These are phyloP conservation scores for Lithophane semibrunnea DNA, from an alignment of 2,888 invertebrate genomes.

Conservation along the genomic window DNA sequence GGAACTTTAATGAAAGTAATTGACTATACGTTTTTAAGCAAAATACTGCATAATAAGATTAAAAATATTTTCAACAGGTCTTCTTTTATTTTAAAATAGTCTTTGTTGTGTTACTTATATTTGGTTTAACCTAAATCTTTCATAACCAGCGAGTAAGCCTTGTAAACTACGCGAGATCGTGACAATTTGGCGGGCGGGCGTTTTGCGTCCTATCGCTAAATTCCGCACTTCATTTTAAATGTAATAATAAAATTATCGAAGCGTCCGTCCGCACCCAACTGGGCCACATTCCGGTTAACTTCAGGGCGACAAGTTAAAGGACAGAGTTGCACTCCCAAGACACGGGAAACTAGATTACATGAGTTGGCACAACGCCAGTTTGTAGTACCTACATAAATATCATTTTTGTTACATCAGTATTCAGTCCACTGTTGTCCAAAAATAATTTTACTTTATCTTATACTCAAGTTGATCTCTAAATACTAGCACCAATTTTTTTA, in stretches of 20 bases:
- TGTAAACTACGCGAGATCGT: slow-evolving; percentile 3
- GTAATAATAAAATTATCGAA: slow-evolving; percentile 31
- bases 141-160: background rate
- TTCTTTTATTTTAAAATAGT: background rate
- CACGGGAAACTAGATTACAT: slow-evolving; percentile 39
- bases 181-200: background rate
- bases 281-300: slow-evolving; percentile 32
- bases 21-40: background rate
- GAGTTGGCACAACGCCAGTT: slow-evolving; percentile 53
- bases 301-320: slow-evolving; percentile 25
- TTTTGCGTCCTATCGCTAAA: slow-evolving; percentile 16
- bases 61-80: background rate
- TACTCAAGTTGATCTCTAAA: too few species aligned
- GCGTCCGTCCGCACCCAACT: slow-evolving; percentile 7
- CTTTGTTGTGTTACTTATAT: too few species aligned
- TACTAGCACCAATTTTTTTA: too few species aligned
- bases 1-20: slow-evolving; percentile 35
- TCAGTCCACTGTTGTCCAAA: slow-evolving; percentile 6
- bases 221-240: slow-evolving; percentile 29
- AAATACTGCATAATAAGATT: background rate
- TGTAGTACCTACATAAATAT: slow-evolving; percentile 1
- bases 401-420: slow-evolving; percentile 24
- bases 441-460: background rate
- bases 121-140: background rate
- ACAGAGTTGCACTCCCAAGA: slow-evolving; percentile 35